Conservation (phyloP, 2,888 invertebrate genomes). For the Drosophila hamatofila region DNA sequence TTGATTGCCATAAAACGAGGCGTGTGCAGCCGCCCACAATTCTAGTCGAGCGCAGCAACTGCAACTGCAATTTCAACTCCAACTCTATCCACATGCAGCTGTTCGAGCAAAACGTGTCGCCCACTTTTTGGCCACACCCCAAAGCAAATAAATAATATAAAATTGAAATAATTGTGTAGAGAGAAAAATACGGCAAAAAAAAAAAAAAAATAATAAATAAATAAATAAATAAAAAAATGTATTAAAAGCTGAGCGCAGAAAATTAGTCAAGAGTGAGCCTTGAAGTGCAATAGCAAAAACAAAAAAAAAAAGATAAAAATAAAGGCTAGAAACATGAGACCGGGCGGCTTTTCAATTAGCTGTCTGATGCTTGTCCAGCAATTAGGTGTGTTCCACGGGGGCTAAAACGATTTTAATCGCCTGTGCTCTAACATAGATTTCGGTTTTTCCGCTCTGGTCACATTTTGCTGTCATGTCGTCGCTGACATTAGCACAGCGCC, state of each 20-base stretch:
- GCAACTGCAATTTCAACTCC: slow-evolving; percentile 42
- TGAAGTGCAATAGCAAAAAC: slow-evolving; percentile 43
- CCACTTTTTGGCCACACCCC: slow-evolving; percentile 56
- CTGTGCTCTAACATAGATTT: slow-evolving; percentile 70
- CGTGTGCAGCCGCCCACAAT: slow-evolving; percentile 47
- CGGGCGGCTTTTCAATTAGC: slow-evolving; percentile 76
- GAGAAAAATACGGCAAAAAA: slow-evolving; percentile 10
- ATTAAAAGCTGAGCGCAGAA: slow-evolving; percentile 14
- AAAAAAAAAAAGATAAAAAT: slow-evolving; percentile 3
- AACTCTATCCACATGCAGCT: slow-evolving; percentile 15
- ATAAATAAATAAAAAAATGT: no score
- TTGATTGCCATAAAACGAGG: slow-evolving; percentile 73
- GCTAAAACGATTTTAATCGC: slow-evolving; percentile 74
- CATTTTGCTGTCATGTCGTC: slow-evolving; percentile 71
- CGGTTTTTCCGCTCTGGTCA: slow-evolving; percentile 57
- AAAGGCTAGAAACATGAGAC: slow-evolving; percentile 23
- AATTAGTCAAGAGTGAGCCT: slow-evolving; percentile 69
- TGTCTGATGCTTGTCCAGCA: slow-evolving; percentile 66
- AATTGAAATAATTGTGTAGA: slow-evolving; percentile 63
- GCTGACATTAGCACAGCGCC: slow-evolving; percentile 63
- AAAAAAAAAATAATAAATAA: no score
- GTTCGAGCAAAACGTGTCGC: slow-evolving; percentile 54
- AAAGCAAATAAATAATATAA: slow-evolving; percentile 70
- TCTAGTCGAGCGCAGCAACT: slow-evolving; percentile 62
- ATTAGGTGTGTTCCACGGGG: slow-evolving; percentile 73